Percentiles rank a stretch among this genome's conserved stretches.
Conservation (phyloP, 2,113 vertebrate genomes). For the Micronisus gabar region DNA sequence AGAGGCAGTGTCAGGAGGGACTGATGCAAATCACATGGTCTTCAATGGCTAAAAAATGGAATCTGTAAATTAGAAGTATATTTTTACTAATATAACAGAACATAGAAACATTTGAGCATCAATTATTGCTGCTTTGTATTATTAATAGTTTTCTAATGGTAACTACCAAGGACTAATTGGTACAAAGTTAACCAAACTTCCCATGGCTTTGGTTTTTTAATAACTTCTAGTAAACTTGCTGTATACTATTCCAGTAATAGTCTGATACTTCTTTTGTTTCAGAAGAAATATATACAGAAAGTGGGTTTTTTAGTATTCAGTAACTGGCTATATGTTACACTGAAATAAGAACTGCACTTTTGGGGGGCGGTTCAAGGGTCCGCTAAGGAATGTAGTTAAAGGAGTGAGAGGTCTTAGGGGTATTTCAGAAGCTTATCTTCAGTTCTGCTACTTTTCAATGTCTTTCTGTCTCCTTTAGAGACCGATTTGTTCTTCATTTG, state of each 20-base stretch:
- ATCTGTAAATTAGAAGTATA: not conserved
- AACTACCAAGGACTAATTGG: not conserved
- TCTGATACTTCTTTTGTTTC: not conserved
- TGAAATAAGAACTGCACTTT: not conserved
- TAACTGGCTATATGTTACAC: not conserved
- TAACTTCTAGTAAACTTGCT: not conserved
- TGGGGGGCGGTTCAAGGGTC: not conserved
- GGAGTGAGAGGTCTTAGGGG: not conserved
- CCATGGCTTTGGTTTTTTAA: not conserved
- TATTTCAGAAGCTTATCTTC: not conserved
- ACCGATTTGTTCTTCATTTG: not conserved
- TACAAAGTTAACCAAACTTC: not conserved
- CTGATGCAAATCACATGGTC: not conserved
- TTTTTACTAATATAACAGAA: not conserved
- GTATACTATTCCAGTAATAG: not conserved
- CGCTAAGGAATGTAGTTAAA: not conserved
- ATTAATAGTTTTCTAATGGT: not conserved
- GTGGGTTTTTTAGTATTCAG: not conserved
- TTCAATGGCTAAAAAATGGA: not conserved
- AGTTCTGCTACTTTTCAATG: not conserved
- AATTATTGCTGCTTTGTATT: not conserved
- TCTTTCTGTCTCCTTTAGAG: not conserved
- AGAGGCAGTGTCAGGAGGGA: not conserved
- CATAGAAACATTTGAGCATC: not conserved
- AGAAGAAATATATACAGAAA: not conserved